Conservation (phyloP, 1,140 invertebrate genomes). For the Leptinotarsa lineolata region DNA sequence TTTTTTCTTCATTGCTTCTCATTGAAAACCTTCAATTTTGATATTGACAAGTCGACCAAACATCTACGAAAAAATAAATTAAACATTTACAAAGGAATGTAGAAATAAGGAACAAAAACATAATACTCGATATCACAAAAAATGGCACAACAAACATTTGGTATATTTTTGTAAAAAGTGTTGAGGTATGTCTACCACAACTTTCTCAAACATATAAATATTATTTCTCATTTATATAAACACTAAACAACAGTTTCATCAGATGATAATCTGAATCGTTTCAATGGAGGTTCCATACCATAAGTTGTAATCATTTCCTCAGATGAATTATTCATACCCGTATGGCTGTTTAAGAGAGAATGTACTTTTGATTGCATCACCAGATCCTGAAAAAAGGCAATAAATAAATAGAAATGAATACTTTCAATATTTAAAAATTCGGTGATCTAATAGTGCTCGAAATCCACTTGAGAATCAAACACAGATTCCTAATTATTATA, state of each 20-base stretch:
- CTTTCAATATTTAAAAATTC: too few species aligned
- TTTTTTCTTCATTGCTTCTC: too few species aligned
- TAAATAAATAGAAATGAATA: too few species aligned
- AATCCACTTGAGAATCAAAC: too few species aligned
- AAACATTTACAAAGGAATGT: too few species aligned
- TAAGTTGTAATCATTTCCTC: neutral
- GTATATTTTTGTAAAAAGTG: neutral
- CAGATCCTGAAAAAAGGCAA: constrained; percentile 12
- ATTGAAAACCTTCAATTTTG: too few species aligned
- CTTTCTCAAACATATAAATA: too few species aligned
- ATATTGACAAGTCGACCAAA: too few species aligned
- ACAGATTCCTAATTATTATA: too few species aligned
- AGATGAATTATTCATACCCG: neutral
- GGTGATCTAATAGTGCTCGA: too few species aligned
- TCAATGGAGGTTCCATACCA: constrained; percentile 1
- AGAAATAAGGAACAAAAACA: neutral
- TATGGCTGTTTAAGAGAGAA: neutral
- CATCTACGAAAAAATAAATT: too few species aligned
- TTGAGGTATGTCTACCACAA: neutral
- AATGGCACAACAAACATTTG: constrained; percentile 6
- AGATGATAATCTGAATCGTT: constrained; percentile 28
- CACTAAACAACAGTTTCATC: constrained; percentile 19
- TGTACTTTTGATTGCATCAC: constrained; percentile 9
- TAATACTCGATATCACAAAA: neutral
- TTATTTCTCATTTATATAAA: neutral